Evolutionary conservation across 2,888 invertebrate genomes (phyloP).

Genomic region (Apamea anceps): DNA sequence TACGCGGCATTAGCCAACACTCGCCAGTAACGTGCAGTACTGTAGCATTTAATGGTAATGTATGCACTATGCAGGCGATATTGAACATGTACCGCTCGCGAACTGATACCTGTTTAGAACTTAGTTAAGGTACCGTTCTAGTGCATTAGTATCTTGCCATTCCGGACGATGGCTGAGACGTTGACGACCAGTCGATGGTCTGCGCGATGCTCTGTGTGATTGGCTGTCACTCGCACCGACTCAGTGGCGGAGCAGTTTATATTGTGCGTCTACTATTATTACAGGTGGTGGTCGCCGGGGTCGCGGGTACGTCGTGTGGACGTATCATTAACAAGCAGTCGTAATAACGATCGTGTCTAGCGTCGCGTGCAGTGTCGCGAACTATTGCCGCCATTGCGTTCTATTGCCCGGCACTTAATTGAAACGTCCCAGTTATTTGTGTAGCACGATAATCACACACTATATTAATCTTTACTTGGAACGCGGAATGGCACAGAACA

Average conservation of each 20-base stretch:
- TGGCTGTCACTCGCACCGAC: slow-evolving; percentile 28
- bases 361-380: slow-evolving; percentile 8
- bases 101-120: background rate
- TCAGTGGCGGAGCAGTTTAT: background rate
- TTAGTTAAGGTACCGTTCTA: background rate
- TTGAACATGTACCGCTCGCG: slow-evolving; percentile 11
- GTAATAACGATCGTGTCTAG: background rate
- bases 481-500: background rate
- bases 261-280: background rate
- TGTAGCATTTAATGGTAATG: slow-evolving; percentile 9
- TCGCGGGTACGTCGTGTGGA: background rate
- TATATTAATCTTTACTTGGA: slow-evolving; percentile 4
- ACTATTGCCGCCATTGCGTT: background rate
- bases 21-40: background rate
- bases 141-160: background rate
- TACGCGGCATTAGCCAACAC: slow-evolving; percentile 35
- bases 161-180: background rate
- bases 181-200: background rate
- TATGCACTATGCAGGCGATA: slow-evolving; percentile 16
- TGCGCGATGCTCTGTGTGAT: slow-evolving; percentile 2
- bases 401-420: slow-evolving; percentile 5
- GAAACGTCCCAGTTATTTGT: slow-evolving; percentile 36
- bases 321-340: background rate
- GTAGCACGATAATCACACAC: slow-evolving; percentile 21
- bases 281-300: background rate